phyloP scores from a whole-genome alignment of 1,140 invertebrate genomes.

The Drosophila repleta region DNA sequence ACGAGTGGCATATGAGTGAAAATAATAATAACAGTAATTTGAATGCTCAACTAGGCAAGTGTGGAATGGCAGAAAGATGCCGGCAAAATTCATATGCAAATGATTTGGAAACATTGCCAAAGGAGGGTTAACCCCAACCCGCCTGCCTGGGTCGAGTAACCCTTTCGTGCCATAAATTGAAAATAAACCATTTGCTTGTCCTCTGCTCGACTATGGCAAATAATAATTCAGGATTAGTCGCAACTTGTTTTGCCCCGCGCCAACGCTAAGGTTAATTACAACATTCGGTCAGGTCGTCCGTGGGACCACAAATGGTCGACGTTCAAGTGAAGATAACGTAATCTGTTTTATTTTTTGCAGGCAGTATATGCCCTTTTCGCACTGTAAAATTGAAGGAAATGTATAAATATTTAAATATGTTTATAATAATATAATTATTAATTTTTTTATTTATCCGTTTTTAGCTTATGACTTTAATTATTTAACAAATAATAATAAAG shows the following conservation, averaged over 20 bases:
- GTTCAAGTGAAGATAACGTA: constrained; percentile 63
- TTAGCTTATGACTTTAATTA: too few relatives aligned
- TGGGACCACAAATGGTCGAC: constrained; percentile 47
- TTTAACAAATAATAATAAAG: too few relatives aligned
- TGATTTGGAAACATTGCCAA: constrained; percentile 62
- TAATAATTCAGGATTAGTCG: constrained; percentile 79
- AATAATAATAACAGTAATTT: constrained; percentile 82
- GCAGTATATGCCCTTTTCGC: too few relatives aligned
- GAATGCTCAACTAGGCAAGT: constrained; percentile 64
- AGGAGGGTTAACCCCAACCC: neutral
- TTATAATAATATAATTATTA: too few relatives aligned
- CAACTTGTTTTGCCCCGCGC: constrained; percentile 53
- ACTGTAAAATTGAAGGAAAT: too few relatives aligned
- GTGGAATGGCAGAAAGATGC: constrained; percentile 51
- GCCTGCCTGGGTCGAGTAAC: constrained; percentile 14
- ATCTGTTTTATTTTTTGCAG: constrained; percentile 40
- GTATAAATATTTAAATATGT: neutral
- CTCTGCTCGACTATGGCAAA: constrained; percentile 57
- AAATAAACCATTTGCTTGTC: constrained; percentile 74
- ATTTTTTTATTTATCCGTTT: too few relatives aligned
- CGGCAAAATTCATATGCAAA: constrained; percentile 80
- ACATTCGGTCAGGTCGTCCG: constrained; percentile 74
- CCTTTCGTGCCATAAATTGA: constrained; percentile 69
- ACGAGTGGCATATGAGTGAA: constrained; percentile 72
- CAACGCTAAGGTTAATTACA: constrained; percentile 72